Conservation (phyloP, 2,888 invertebrate species). For the Nephrotoma flavescens region DNA sequence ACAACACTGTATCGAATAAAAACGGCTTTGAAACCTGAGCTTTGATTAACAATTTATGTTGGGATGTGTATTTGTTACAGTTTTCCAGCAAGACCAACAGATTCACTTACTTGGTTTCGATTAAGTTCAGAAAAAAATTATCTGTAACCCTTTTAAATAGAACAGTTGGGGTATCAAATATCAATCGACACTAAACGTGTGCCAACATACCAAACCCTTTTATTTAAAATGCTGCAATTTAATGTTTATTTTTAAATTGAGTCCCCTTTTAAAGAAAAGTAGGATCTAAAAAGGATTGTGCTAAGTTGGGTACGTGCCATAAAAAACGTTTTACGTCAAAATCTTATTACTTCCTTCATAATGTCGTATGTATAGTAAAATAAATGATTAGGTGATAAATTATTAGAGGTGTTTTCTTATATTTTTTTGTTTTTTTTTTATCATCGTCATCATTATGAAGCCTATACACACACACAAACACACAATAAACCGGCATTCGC, state of each 20-base stretch:
- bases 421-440: not conserved
- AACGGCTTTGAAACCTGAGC: too few relatives aligned
- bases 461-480: not conserved
- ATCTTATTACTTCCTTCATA: not conserved
- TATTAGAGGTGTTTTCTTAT: not conserved
- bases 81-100: too few relatives aligned
- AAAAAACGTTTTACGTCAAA: not conserved
- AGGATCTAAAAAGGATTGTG: not conserved
- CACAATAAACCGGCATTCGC: not conserved
- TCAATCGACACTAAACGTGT: not conserved
- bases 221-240: too few relatives aligned
- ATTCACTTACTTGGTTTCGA: too few relatives aligned
- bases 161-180: not conserved
- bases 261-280: not conserved
- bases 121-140: too few relatives aligned
- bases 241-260: not conserved
- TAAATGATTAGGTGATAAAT: not conserved
- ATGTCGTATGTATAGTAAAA: not conserved
- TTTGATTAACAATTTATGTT: too few relatives aligned
- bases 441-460: not conserved
- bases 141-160: too few relatives aligned
- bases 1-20: too few relatives aligned
- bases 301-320: not conserved
- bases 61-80: too few relatives aligned
- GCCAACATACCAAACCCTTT: not conserved